phyloP scores from a whole-genome alignment of 2,113 vertebrate species.

The Excalfactoria chinensis region DNA sequence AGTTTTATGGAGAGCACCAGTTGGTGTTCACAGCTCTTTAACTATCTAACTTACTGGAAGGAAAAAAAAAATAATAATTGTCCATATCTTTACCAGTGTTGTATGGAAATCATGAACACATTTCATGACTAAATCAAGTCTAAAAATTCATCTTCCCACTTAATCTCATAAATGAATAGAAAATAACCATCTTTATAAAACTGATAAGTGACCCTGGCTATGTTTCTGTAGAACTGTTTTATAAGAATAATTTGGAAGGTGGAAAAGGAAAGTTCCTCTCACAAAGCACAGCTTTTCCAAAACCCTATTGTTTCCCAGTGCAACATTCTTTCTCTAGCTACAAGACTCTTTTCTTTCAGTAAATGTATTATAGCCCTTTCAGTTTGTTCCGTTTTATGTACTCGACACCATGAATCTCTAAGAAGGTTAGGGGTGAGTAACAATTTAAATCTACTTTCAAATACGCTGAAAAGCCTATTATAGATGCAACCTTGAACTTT shows the following conservation, averaged over 20 bases:
- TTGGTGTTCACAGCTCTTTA: neutral
- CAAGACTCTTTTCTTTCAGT: neutral
- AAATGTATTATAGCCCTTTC: conserved; percentile 43
- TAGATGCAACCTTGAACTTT: conserved; percentile 65
- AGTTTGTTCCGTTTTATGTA: conserved; percentile 39
- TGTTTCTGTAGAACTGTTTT: neutral
- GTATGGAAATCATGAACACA: neutral
- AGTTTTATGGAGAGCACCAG: neutral
- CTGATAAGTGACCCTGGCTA: neutral
- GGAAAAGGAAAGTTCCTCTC: neutral
- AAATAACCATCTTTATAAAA: conserved; percentile 18
- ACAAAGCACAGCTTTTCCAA: conserved; percentile 18
- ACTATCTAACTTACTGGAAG: neutral
- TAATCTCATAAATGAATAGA: conserved; percentile 4
- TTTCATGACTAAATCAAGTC: neutral
- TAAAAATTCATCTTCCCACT: neutral
- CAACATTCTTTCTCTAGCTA: neutral
- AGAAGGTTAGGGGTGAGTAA: conserved; percentile 62
- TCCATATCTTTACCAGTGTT: neutral
- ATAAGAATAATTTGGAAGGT: neutral
- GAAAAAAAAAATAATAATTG: neutral
- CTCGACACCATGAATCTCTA: conserved; percentile 17
- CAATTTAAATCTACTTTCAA: conserved; percentile 65
- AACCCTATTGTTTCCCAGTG: neutral
- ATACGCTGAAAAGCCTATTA: conserved; percentile 59